Conservation (phyloP, 2,888 invertebrate genomes). For the Cerastis leucographa region DNA sequence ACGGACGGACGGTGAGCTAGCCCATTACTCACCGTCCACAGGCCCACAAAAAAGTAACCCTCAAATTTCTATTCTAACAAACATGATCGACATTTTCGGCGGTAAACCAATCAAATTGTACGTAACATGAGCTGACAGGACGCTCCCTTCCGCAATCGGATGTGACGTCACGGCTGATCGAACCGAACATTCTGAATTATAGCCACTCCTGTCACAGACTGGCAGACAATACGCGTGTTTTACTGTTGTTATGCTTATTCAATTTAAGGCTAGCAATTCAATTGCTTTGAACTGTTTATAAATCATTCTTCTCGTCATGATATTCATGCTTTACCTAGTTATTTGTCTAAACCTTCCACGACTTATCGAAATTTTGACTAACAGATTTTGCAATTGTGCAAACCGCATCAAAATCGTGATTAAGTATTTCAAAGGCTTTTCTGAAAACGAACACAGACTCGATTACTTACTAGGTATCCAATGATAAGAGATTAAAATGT, state of each 20-base stretch:
- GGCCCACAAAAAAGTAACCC: too few relatives aligned
- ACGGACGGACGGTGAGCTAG: too few relatives aligned
- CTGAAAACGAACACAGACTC: too few relatives aligned
- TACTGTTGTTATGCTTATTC: not conserved
- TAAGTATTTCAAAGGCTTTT: too few relatives aligned
- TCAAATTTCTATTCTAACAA: not conserved
- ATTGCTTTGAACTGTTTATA: not conserved
- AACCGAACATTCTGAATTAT: slow-evolving; percentile 8
- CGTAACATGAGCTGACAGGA: slow-evolving; percentile 53
- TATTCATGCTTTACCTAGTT: too few relatives aligned
- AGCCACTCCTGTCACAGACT: slow-evolving; percentile 13
- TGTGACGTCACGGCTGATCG: slow-evolving; percentile 59
- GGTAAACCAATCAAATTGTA: slow-evolving; percentile 40
- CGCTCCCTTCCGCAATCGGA: slow-evolving; percentile 64
- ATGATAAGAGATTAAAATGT: too few relatives aligned
- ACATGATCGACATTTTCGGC: slow-evolving; percentile 5
- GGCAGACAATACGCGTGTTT: slow-evolving; percentile 21
- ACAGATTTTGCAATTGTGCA: too few relatives aligned
- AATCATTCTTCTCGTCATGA: not conserved
- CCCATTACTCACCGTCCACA: too few relatives aligned
- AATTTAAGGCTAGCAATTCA: not conserved
- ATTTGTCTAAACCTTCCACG: too few relatives aligned
- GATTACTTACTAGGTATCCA: too few relatives aligned
- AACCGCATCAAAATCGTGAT: too few relatives aligned
- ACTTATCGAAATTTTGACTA: too few relatives aligned